Base-by-base conservation (phyloP, 1,140 invertebrate species). In the Drosophila busckii region DNA sequence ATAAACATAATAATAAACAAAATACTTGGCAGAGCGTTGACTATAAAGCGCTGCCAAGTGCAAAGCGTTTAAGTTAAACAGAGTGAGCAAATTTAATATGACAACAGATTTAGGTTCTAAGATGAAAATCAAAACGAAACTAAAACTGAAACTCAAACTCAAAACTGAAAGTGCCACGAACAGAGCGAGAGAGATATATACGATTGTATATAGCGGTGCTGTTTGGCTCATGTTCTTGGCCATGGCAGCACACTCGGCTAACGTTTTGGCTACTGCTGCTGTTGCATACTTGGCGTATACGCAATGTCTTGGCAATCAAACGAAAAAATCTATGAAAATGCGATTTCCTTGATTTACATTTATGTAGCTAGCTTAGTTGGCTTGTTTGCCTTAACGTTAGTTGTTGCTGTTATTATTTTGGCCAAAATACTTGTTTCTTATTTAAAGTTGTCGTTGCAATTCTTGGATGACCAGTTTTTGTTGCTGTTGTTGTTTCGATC, bases 301-400 rank as follows among this genome's bases (percentile, higher is more conserved):
- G 75, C 76, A 82, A 75, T 83, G 69, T 82, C 60, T n/a, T n/a
- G n/a, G n/a, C n/a, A n/a, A n/a, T n/a, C n/a, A n/a, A n/a, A n/a
- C n/a, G n/a, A n/a, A n/a, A n/a, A n/a, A n/a, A 70, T 48, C 64
- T 48, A 78, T 62, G 64, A 82, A 61, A 82, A 69, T 68, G 45
- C 58, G 32, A 62, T 80, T 80, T 82, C 73, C 73, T 80, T 80
- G 73, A 80, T 80, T 82, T 69, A 71, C 70, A 80, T 80, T 68
- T 50, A 5, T 35, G 34, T 37, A n/a, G n/a, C n/a, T n/a, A n/a
- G 52, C 54, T 62, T 55, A 66, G 58, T 52, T 65, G 32, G 42
- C 37, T 46, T 50, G 56, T 19, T 69, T 61, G 59, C 58, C 63
- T 70, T 50, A 46, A 55, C 10, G 48, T 45, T 46, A 49, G 35